Percentiles rank a stretch among this genome's conserved stretches.
These are phyloP conservation scores for Drosophila kikkawai DNA, from an alignment of 1,140 invertebrate genomes.

Conservation along the genomic window DNA sequence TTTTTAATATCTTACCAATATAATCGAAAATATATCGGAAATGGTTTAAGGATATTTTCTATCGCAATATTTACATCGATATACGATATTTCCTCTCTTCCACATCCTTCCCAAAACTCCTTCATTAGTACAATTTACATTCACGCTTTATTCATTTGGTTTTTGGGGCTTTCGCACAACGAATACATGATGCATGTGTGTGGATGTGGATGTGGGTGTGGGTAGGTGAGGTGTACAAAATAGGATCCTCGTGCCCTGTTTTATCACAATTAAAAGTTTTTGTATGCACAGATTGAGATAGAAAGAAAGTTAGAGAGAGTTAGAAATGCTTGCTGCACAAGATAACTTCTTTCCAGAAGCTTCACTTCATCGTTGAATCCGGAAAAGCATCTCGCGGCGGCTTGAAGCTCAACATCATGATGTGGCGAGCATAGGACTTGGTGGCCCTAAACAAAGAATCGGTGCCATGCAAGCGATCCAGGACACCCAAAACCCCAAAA, in stretches of 20 bases:
- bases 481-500: conserved; percentile 93
- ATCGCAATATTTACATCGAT: not conserved
- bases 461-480: conserved; percentile 94
- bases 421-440: conserved; percentile 90
- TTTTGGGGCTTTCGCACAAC: conserved; percentile 2
- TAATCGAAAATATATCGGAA: not conserved
- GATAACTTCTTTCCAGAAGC: too few species aligned
- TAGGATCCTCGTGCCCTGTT: conserved; percentile 24
- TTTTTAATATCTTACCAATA: not conserved
- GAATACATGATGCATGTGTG: not conserved
- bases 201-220: not conserved
- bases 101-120: not conserved
- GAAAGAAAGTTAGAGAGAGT: not conserved
- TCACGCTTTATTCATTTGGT: conserved; percentile 30
- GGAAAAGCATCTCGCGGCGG: conserved; percentile 91
- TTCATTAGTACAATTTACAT: conserved; percentile 27
- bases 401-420: conserved; percentile 92
- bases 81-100: not conserved
- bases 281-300: conserved; percentile 38
- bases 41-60: not conserved
- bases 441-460: conserved; percentile 91
- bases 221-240: conserved; percentile 34
- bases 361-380: conserved; percentile 86
- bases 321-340: not conserved
- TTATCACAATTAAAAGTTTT: conserved; percentile 46